Base-by-base conservation (phyloP, 2,113 vertebrate species). In the Pleuronectes platessa region DNA sequence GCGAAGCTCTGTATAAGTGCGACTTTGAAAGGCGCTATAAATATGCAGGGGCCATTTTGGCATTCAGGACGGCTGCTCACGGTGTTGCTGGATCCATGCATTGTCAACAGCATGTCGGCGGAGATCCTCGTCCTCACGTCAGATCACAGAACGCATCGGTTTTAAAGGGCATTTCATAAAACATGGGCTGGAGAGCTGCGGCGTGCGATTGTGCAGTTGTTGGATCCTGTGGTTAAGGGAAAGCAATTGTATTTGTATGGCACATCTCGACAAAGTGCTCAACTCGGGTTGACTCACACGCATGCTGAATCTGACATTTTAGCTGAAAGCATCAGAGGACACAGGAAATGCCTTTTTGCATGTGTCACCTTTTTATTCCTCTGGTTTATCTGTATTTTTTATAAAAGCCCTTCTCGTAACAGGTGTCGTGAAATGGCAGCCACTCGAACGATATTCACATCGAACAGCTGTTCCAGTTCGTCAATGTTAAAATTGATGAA, bases 81-180 rank as follows among this genome's bases (percentile, higher is more conserved):
- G 26, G 20, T 15, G 37, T 24, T 45, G 35, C 4, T 18, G 14
- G n/a, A 37, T 9, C 26, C 60, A 4, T 18, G 24, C 1, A 23
- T 40, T 66, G 61, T 24, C 53, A 40, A 64, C 60, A 59, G 59
- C 14, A 35, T 45, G 40, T 64, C 27, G 58, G 27, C 60, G 21
- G 45, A 70, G 53, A 54, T 59, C 65, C 69, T 60, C n/a, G 56
- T 74, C 62, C 27, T 60, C 13, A 40, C 5, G 0, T 60, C 23
- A 55, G 18, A 54, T 61, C 26, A 27, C 5, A 20, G 23, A 31
- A 67, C 14, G 13, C 4, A 23, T 24, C 12, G 0, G 11, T 37
- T 74, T 60, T 11, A 64, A 71, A 61, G 20, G 49, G 47, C 51
- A 62, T 47, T 54, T 23, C 20, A 54, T 15, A 64, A 59, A 15